A percentile compares a stretch with the other conserved stretches of the same genome.
Evolutionary conservation across 35 echinoderm and acorn worm species (phyloP).

Genomic region (Apostichopus californicus): DNA sequence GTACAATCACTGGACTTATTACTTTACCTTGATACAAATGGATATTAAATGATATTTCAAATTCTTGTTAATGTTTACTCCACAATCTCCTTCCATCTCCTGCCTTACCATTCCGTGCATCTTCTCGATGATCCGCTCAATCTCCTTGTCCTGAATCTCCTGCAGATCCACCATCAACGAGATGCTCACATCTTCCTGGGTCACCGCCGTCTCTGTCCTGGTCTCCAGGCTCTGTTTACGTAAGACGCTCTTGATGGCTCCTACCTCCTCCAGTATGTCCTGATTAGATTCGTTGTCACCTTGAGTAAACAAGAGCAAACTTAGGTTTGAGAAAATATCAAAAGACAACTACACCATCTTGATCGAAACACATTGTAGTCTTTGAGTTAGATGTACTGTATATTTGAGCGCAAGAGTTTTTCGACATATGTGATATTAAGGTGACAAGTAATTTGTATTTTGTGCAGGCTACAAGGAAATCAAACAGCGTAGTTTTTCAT

Average conservation of each 20-base stretch:
- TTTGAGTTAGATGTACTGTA: background rate
- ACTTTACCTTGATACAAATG: too few species aligned
- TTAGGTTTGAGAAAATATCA: too few species aligned
- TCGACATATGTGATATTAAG: too few species aligned
- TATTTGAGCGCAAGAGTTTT: background rate
- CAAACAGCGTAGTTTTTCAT: too few species aligned
- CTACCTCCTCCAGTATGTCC: constrained; percentile 84
- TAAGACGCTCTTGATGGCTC: constrained; percentile 92
- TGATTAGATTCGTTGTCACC: constrained; percentile 80
- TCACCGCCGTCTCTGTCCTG: constrained; percentile 54
- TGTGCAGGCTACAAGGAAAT: too few species aligned
- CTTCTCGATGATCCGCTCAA: constrained; percentile 68
- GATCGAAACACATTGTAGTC: background rate
- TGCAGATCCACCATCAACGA: constrained; percentile 83
- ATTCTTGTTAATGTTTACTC: background rate
- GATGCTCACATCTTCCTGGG: constrained; percentile 65
- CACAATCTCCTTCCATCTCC: too few species aligned
- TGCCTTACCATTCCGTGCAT: constrained; percentile 73
- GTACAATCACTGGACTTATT: too few species aligned
- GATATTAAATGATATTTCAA: too few species aligned
- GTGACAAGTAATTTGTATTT: too few species aligned
- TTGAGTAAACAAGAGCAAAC: constrained; percentile 23
- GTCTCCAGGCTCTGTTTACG: constrained; percentile 64
- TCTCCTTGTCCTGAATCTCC: constrained; percentile 87
- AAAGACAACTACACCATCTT: too few species aligned